Evolutionary conservation across 2,888 invertebrate genomes (phyloP).

Genomic region (Trachelus troglodyta): DNA sequence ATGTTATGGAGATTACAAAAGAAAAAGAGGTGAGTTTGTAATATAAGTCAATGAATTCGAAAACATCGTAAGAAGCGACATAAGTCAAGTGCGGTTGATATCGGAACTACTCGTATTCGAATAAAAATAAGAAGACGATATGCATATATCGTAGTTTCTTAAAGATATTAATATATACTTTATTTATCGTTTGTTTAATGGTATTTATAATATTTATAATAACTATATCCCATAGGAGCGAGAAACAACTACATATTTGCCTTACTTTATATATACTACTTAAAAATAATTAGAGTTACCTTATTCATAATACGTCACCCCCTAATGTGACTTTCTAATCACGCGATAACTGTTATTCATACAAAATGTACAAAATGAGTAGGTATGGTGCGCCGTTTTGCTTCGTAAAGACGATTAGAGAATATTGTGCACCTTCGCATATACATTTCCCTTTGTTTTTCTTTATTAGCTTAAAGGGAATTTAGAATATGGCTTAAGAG

Average conservation of each 20-base stretch:
- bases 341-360: slow-evolving; percentile 1
- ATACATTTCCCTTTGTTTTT: neutral
- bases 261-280: neutral
- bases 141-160: slow-evolving; percentile 4
- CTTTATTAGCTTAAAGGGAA: neutral
- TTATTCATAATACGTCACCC: neutral
- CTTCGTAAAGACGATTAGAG: neutral
- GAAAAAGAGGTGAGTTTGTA: neutral
- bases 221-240: slow-evolving; percentile 2
- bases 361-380: slow-evolving; percentile 8
- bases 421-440: neutral
- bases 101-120: neutral
- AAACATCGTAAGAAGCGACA: neutral
- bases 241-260: slow-evolving; percentile 1
- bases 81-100: neutral
- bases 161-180: slow-evolving; percentile 4
- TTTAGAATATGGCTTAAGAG: slow-evolving; percentile 2
- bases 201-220: slow-evolving; percentile 7
- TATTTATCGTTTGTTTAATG: slow-evolving; percentile 4
- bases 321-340: neutral
- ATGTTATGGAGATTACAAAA: neutral
- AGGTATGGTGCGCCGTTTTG: neutral
- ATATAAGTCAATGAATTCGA: neutral
- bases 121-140: neutral
- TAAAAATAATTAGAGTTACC: neutral